Conservation (phyloP, 2,888 invertebrate genomes). For the Cantharis flavilabris region DNA sequence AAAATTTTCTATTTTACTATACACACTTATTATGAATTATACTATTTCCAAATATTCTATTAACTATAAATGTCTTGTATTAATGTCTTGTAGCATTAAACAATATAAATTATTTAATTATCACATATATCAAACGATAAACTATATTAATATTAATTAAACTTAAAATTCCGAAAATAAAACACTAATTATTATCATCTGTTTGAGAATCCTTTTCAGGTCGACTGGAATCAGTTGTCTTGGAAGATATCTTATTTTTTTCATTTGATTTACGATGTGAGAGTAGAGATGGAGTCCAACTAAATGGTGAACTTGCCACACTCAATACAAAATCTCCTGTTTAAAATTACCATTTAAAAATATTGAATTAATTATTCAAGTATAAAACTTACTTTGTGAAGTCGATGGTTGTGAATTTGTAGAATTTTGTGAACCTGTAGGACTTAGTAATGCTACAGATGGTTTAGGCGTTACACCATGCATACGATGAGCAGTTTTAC, state of each 20-base stretch:
- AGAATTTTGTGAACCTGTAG: not conserved
- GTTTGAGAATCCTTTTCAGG: conserved; percentile 48
- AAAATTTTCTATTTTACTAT: not conserved
- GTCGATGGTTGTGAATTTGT: conserved; percentile 18
- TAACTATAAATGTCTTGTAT: not conserved
- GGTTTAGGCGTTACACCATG: conserved; percentile 21
- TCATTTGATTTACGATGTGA: conserved; percentile 44
- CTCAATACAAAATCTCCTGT: not conserved
- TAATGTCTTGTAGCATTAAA: not conserved
- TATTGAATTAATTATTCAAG: not conserved
- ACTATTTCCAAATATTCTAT: not conserved
- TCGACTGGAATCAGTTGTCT: conserved; percentile 39
- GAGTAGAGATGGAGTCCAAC: conserved; percentile 53
- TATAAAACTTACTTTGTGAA: conserved; percentile 33
- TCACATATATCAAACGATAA: not conserved
- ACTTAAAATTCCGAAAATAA: not conserved
- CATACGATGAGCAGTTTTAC: conserved; percentile 14
- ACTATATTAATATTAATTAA: not conserved
- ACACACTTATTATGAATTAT: not conserved
- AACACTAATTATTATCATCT: not conserved
- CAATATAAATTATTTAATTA: not conserved
- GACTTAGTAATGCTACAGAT: conserved; percentile 14
- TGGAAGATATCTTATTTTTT: conserved; percentile 36
- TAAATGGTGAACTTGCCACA: conserved; percentile 43
- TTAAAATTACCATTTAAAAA: conserved; percentile 5